phyloP scores from a whole-genome alignment of 1,140 invertebrate genomes.

The Stegodyphus dumicola region DNA sequence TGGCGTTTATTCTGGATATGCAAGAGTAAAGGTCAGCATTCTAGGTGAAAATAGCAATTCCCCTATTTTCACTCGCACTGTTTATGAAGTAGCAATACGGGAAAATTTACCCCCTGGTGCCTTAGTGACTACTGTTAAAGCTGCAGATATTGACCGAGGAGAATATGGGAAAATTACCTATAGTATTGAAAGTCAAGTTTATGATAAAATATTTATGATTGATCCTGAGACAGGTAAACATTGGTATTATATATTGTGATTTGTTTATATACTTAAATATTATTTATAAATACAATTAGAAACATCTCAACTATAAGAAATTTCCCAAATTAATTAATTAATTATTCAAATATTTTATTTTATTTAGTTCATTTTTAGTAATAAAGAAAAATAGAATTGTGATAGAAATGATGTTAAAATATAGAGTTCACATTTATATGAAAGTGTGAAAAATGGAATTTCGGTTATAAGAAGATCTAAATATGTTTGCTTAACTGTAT shows the following conservation, averaged over 20 bases:
- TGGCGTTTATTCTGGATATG: constrained; percentile 88
- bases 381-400: no score
- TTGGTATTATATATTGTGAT: not conserved
- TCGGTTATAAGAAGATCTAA: no score
- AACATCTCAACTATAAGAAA: no score
- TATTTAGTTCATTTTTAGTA: no score
- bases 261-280: no score
- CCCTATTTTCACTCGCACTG: constrained; percentile 80
- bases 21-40: constrained; percentile 75
- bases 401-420: no score
- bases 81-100: constrained; percentile 75
- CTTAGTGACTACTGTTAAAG: constrained; percentile 71
- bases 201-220: constrained; percentile 82
- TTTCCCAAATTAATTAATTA: no score
- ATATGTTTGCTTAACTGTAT: no score
- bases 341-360: no score
- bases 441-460: no score
- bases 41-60: constrained; percentile 82
- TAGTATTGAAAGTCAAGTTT: constrained; percentile 82
- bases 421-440: no score
- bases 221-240: constrained; percentile 73
- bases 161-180: constrained; percentile 83
- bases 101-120: constrained; percentile 69
- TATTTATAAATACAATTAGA: no score
- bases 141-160: constrained; percentile 80